Percentiles rank a stretch among this genome's conserved stretches.
phyloP scores from a whole-genome alignment of 2,113 vertebrate species.

The Xiphophorus maculatus region DNA sequence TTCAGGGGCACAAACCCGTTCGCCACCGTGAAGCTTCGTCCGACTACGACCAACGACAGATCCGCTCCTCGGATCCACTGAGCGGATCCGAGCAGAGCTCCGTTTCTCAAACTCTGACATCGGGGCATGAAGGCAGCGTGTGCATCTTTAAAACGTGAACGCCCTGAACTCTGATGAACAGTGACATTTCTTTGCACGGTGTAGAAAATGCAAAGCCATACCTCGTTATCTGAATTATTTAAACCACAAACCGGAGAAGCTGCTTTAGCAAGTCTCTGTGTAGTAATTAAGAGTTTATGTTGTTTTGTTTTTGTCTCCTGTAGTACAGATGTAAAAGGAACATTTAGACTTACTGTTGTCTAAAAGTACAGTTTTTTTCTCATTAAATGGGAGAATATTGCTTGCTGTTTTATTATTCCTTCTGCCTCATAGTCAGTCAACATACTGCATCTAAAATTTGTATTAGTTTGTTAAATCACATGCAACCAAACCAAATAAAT shows the following conservation, averaged over 20 bases:
- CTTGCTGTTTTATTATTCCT: not conserved
- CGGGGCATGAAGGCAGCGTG: not conserved
- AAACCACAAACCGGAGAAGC: slow-evolving; percentile 1
- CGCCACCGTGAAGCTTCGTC: slow-evolving; percentile 90
- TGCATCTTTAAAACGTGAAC: slow-evolving; percentile 12
- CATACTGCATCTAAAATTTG: not conserved
- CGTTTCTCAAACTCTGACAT: slow-evolving; percentile 16
- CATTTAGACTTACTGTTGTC: not conserved
- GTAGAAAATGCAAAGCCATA: not conserved
- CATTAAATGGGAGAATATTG: not conserved
- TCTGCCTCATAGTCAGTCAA: not conserved
- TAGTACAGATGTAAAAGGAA: not conserved
- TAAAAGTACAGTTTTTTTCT: not conserved
- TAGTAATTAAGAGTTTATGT: slow-evolving; percentile 16
- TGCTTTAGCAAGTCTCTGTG: slow-evolving; percentile 27
- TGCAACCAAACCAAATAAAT: not conserved
- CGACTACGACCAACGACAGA: slow-evolving; percentile 89
- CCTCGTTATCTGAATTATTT: not conserved
- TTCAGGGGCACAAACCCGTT: slow-evolving; percentile 91
- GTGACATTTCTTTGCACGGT: slow-evolving; percentile 13
- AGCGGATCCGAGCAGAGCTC: slow-evolving; percentile 26
- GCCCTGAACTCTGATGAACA: not conserved
- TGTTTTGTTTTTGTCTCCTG: slow-evolving; percentile 6
- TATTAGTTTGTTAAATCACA: not conserved
- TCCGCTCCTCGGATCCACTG: slow-evolving; percentile 84